Conservation (phyloP, 2,888 invertebrate genomes). For the Capitulum mitella region DNA sequence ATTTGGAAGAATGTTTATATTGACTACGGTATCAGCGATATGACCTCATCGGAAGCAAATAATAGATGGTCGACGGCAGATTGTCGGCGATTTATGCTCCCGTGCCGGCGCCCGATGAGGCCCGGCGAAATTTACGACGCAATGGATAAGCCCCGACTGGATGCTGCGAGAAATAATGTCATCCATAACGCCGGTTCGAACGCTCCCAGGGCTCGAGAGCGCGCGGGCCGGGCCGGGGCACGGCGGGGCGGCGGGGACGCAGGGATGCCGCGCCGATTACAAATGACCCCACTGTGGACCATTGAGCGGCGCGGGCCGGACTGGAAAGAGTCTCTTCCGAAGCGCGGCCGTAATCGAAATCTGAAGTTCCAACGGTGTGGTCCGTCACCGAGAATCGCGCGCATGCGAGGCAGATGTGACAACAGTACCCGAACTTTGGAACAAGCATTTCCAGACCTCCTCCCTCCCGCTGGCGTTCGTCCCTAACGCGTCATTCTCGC, state of each 20-base stretch:
- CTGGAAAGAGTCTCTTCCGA: too few relatives aligned
- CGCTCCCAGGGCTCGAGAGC: background rate
- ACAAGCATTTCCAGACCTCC: too few relatives aligned
- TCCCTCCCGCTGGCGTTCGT: too few relatives aligned
- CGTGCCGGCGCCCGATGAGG: background rate
- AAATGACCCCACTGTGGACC: background rate
- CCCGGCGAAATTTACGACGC: constrained; percentile 3
- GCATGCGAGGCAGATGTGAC: too few relatives aligned
- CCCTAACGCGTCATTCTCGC: too few relatives aligned
- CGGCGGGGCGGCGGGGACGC: background rate
- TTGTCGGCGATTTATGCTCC: background rate
- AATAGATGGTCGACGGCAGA: constrained; percentile 1
- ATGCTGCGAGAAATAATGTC: constrained; percentile 11
- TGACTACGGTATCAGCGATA: constrained; percentile 19
- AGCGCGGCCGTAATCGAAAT: too few relatives aligned
- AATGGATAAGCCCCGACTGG: constrained; percentile 13
- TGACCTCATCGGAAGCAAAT: constrained; percentile 19
- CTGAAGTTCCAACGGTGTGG: too few relatives aligned
- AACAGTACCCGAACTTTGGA: too few relatives aligned
- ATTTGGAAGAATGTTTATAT: constrained; percentile 24
- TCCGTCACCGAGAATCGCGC: too few relatives aligned
- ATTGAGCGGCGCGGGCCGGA: too few relatives aligned
- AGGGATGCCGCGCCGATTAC: background rate
- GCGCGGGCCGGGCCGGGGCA: background rate
- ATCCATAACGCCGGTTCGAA: background rate